A percentile compares a stretch with the other conserved stretches of the same genome.
Conservation (phyloP, 2,888 invertebrate genomes). For the Cheiracanthium punctorium region DNA sequence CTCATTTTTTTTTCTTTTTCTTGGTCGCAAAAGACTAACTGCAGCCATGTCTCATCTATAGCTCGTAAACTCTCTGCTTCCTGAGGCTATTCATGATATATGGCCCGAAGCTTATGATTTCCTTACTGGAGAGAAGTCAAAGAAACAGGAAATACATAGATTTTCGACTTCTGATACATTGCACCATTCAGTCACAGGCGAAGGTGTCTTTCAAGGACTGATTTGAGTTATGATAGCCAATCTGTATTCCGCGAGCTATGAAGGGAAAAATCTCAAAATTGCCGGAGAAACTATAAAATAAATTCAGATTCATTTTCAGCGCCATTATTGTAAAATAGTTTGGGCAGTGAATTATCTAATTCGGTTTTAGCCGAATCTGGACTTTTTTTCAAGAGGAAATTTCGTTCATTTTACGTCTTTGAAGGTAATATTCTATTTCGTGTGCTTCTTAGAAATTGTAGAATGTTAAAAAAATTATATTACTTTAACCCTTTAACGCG, state of each 20-base stretch:
- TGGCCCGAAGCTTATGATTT: not conserved
- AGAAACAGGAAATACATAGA: constrained; percentile 9
- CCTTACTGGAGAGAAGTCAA: constrained; percentile 5
- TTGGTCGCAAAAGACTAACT: not conserved
- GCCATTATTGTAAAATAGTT: too few relatives aligned
- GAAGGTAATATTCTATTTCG: too few relatives aligned
- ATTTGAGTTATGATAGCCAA: not conserved
- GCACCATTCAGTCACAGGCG: not conserved
- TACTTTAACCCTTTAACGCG: too few relatives aligned
- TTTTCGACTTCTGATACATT: constrained; percentile 2
- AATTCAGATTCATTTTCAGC: too few relatives aligned
- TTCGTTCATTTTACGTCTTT: too few relatives aligned
- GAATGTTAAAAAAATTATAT: too few relatives aligned
- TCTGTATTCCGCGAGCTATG: not conserved
- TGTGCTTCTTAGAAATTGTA: too few relatives aligned
- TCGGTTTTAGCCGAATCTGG: too few relatives aligned
- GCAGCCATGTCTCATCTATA: not conserved
- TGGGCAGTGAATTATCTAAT: too few relatives aligned
- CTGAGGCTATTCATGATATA: not conserved
- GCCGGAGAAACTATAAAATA: too few relatives aligned
- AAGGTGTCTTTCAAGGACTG: not conserved
- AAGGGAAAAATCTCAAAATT: too few relatives aligned
- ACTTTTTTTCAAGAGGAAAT: too few relatives aligned
- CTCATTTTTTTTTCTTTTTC: not conserved
- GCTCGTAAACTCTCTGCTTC: constrained; percentile 2